A percentile compares a stretch with the other conserved stretches of the same genome.
phyloP scores from a whole-genome alignment of 92 coral and sea anemone genomes.

The Heteractis magnifica region DNA sequence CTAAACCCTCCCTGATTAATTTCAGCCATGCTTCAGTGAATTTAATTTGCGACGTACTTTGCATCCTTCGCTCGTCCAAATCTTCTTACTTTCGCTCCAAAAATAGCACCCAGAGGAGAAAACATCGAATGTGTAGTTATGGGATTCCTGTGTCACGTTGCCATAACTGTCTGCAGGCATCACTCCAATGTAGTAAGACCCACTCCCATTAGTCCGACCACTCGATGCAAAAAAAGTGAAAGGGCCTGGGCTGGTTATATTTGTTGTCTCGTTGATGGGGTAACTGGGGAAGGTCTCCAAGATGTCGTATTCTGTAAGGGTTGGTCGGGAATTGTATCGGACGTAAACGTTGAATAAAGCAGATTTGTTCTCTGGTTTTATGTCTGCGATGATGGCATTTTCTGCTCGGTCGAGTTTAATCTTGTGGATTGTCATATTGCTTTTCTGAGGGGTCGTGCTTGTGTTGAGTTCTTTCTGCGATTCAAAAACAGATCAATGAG shows the following conservation, averaged over 20 bases:
- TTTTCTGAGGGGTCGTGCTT: constrained; percentile 47
- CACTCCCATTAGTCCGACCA: constrained; percentile 55
- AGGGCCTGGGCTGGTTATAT: constrained; percentile 33
- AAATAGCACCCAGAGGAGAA: constrained; percentile 75
- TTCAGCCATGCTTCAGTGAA: too few species aligned
- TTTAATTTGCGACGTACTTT: constrained; percentile 40
- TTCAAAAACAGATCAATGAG: not conserved
- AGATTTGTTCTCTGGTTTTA: constrained; percentile 41
- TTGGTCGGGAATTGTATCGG: constrained; percentile 53
- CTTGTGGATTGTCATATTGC: constrained; percentile 61
- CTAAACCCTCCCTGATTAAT: too few species aligned
- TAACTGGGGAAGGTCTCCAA: constrained; percentile 47
- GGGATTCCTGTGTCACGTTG: constrained; percentile 1
- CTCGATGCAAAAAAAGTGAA: constrained; percentile 55
- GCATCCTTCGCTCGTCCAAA: constrained; percentile 80
- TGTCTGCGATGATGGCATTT: constrained; percentile 53
- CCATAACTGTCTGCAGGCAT: constrained; percentile 29
- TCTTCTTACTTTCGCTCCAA: constrained; percentile 48
- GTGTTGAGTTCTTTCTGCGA: constrained; percentile 50
- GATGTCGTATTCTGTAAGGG: constrained; percentile 56
- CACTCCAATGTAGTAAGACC: constrained; percentile 71
- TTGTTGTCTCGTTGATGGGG: constrained; percentile 26
- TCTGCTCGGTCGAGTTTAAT: constrained; percentile 44
- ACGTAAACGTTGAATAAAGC: constrained; percentile 51
- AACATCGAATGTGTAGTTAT: constrained; percentile 71